Evolutionary conservation across 2,888 invertebrate species (phyloP).

Genomic region (Atrina japonica): DNA sequence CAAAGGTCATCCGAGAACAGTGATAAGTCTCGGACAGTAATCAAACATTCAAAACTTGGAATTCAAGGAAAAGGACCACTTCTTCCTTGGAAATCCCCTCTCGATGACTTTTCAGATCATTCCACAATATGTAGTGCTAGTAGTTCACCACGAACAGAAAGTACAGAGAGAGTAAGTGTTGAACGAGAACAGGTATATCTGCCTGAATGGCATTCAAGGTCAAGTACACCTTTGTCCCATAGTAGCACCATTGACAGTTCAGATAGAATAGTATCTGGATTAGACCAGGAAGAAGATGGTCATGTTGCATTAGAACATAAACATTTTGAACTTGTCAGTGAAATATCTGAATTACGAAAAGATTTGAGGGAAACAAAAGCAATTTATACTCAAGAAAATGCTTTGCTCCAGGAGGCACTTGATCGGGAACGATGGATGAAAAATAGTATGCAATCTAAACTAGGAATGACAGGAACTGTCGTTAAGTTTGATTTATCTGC

Average conservation of each 20-base stretch:
- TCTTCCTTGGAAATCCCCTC: conserved; percentile 16
- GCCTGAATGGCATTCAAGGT: conserved; percentile 1
- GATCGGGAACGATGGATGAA: conserved; percentile 58
- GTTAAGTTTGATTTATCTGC: conserved; percentile 39
- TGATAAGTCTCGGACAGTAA: not conserved
- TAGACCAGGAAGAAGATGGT: conserved; percentile 54
- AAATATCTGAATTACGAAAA: conserved; percentile 62
- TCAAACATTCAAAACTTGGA: not conserved
- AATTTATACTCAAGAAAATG: conserved; percentile 69
- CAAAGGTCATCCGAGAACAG: not conserved
- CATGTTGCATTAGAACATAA: conserved; percentile 60
- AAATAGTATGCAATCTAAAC: conserved; percentile 38
- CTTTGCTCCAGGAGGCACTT: conserved; percentile 67
- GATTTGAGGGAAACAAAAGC: conserved; percentile 70
- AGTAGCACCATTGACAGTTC: conserved; percentile 1
- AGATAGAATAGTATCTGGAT: conserved; percentile 48
- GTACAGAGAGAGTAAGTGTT: not conserved
- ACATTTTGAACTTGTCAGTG: conserved; percentile 69
- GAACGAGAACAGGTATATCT: not conserved
- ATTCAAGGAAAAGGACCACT: not conserved
- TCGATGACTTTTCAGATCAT: conserved; percentile 31
- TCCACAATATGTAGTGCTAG: conserved; percentile 25
- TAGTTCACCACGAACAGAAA: conserved; percentile 2
- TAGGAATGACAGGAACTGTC: conserved; percentile 27
- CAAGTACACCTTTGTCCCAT: not conserved